Percentiles rank a stretch among this genome's conserved stretches.
Conservation (phyloP, 2,113 vertebrate genomes). For the Neodon shergylaensis region DNA sequence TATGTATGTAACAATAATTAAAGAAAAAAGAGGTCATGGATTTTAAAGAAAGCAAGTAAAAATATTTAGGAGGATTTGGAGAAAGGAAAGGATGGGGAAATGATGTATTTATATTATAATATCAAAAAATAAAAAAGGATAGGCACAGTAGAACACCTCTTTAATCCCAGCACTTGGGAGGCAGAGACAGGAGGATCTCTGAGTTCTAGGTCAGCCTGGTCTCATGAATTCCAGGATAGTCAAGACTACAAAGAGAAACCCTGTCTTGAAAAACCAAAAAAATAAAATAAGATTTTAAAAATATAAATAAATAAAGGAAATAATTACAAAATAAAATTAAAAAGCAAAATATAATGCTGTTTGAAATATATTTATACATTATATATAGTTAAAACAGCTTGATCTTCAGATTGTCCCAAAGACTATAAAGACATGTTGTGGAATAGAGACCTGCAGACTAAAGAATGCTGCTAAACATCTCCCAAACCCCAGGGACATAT, state of each 20-base stretch:
- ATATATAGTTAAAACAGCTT: not conserved
- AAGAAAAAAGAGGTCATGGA: not conserved
- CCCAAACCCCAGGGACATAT: not conserved
- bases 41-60: not conserved
- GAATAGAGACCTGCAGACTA: not conserved
- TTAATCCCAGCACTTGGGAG: not conserved
- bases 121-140: not conserved
- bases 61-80: not conserved
- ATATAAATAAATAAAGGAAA: not conserved
- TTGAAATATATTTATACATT: not conserved
- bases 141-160: not conserved
- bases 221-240: not conserved
- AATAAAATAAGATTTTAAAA: not conserved
- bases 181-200: not conserved
- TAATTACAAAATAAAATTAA: not conserved
- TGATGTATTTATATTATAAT: not conserved
- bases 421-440: not conserved
- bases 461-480: not conserved
- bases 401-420: not conserved
- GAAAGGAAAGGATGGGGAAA: not conserved
- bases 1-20: not conserved
- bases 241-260: not conserved
- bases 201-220: not conserved
- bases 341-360: not conserved
- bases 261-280: not conserved